Percentiles rank a stretch among this genome's conserved stretches.
These are phyloP conservation scores for Geopemphigus sp. DNA, from an alignment of 1,140 invertebrate species.

Conservation along the genomic window DNA sequence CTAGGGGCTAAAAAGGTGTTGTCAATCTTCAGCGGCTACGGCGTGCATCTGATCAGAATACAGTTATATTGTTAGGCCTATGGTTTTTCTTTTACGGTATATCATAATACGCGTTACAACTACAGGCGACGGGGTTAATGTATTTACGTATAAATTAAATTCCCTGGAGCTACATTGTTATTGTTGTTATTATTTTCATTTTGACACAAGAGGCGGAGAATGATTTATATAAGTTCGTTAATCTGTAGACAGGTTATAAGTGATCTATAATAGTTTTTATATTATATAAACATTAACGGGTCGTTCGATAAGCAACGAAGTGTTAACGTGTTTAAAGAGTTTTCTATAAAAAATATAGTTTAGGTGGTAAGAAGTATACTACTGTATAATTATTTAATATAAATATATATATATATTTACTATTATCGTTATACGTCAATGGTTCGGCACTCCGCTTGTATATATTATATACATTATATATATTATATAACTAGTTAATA, in stretches of 20 bases:
- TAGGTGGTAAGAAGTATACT: too few species aligned
- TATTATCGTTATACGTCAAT: too few species aligned
- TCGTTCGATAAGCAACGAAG: not conserved
- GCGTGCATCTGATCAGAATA: not conserved
- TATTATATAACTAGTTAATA: too few species aligned
- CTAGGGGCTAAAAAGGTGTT: not conserved
- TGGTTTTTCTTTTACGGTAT: not conserved
- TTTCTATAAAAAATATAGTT: not conserved
- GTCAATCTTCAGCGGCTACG: not conserved
- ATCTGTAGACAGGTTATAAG: not conserved
- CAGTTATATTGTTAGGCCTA: conserved; percentile 19
- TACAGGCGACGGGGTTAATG: not conserved
- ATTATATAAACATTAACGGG: not conserved
- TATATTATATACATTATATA: too few species aligned
- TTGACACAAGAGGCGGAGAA: not conserved
- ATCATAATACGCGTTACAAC: not conserved
- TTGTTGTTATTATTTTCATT: not conserved
- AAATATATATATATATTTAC: not conserved
- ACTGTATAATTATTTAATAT: not conserved
- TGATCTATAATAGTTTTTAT: not conserved
- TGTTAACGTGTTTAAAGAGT: not conserved
- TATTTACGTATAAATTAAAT: conserved; percentile 7
- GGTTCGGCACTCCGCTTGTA: too few species aligned
- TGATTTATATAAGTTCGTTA: conserved; percentile 16
- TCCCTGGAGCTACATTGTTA: not conserved